Evolutionary conservation across 1,140 invertebrate species (phyloP), one percentile per base, ranked within the genome.

Genomic region (Varroa destructor): DNA sequence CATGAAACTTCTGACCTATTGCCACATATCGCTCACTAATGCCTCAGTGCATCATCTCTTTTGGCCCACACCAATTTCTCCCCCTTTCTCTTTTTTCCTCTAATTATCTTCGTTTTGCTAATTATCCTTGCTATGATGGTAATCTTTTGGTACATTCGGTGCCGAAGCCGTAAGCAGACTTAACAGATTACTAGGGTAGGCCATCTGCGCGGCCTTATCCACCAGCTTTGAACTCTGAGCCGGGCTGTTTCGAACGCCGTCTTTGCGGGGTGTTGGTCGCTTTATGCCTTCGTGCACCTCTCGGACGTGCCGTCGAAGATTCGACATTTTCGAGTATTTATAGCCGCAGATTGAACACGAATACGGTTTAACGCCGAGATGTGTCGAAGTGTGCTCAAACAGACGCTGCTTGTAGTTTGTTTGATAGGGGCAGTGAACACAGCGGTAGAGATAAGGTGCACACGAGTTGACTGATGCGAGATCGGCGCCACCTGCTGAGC

Each of bases 311-410:
- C 61, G 10, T 67, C 61, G 40, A 3, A 67, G 37, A 46, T 67
- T 67, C 40, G 61, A 67, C 61, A 67, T 67, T 67, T 67, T 67
- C 36, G 61, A 67, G 61, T 67, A 67, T 37, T 67, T 67, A 67
- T 67, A 67, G 46, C 61, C 61, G 61, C 61, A 67, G 46, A 67
- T 67, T 3, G 61, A 67, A 46, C 61, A 67, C 61, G 61, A 67
- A 46, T 67, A 67, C 1, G 61, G 61, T 46, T 67, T 67, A 12
- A 67, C 46, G 12, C 61, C 61, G 61, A 67, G 61, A 46, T 67
- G 61, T 46, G 61, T 67, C 46, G 61, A 67, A 12, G 61, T 67
- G 37, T 67, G 61, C 37, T 67, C 61, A 37, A 67, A 67, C 10
- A 67, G 37, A 67, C 61, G 61, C 37, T 67, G 61, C 46, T 67